Percentiles rank a stretch among this genome's conserved stretches.
Conservation (phyloP, 1,140 invertebrate genomes). For the Eriosoma lanigerum region DNA sequence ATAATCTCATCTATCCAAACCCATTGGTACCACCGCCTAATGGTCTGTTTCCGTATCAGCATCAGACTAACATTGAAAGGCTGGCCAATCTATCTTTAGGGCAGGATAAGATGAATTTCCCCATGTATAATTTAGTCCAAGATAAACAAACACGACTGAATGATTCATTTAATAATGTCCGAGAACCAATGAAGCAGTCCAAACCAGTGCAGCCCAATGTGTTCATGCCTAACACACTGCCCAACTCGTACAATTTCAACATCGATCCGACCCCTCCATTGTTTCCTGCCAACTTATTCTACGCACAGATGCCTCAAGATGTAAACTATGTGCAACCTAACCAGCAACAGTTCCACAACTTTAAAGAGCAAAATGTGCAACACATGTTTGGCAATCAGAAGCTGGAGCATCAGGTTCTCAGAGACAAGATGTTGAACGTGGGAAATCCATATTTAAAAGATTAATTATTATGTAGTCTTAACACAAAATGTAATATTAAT, state of each 20-base stretch:
- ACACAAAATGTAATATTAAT: conserved; percentile 47
- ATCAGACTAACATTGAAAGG: conserved; percentile 42
- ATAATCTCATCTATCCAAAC: conserved; percentile 48
- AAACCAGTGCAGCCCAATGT: conserved; percentile 43
- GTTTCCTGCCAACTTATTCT: conserved; percentile 43
- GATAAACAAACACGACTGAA: conserved; percentile 38
- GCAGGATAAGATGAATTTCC: conserved; percentile 40
- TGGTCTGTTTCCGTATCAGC: conserved; percentile 41
- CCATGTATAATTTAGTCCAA: conserved; percentile 46
- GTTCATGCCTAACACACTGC: conserved; percentile 45
- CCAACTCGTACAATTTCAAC: conserved; percentile 44
- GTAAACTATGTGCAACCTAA: conserved; percentile 45
- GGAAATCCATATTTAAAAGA: conserved; percentile 50
- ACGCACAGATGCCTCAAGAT: conserved; percentile 50
- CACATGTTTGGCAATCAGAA: conserved; percentile 48
- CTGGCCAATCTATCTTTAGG: conserved; percentile 27
- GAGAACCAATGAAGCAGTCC: conserved; percentile 44
- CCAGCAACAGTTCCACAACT: conserved; percentile 49
- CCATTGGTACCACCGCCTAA: conserved; percentile 36
- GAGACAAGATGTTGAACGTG: conserved; percentile 49
- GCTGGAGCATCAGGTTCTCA: conserved; percentile 43
- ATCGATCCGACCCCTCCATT: conserved; percentile 36
- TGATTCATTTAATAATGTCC: conserved; percentile 25
- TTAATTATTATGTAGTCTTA: conserved; percentile 49
- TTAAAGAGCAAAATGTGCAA: conserved; percentile 41